A percentile compares a stretch with the other conserved stretches of the same genome.
Conservation (phyloP, 2,113 vertebrate genomes). For the Cynopterus brachyotis region DNA sequence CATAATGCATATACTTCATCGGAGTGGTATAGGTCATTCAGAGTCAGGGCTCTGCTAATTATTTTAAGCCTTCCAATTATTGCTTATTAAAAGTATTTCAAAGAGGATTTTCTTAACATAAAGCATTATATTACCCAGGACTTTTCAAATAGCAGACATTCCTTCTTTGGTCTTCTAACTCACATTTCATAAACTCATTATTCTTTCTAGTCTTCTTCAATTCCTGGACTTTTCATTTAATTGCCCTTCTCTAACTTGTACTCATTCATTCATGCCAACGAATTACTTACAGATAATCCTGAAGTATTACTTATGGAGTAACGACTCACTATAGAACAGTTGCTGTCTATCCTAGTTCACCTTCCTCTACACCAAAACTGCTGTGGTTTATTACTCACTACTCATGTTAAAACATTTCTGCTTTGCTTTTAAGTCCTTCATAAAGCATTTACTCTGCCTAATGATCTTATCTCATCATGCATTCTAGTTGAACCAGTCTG, state of each 20-base stretch:
- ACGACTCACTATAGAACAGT: not conserved
- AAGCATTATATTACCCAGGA: not conserved
- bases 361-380: not conserved
- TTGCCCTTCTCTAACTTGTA: not conserved
- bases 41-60: constrained; percentile 51
- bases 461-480: not conserved
- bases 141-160: not conserved
- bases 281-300: not conserved
- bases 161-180: not conserved
- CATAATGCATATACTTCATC: constrained; percentile 62
- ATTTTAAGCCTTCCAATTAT: constrained; percentile 40
- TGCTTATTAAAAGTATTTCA: constrained; percentile 24
- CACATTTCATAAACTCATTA: not conserved
- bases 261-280: not conserved
- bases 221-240: not conserved
- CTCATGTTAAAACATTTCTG: not conserved
- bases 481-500: not conserved
- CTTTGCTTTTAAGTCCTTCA: not conserved
- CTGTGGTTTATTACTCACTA: not conserved
- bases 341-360: not conserved
- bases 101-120: constrained; percentile 15
- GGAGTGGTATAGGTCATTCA: not conserved
- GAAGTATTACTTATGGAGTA: not conserved
- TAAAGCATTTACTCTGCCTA: not conserved
- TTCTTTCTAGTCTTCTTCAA: not conserved